Evolutionary conservation across 2,888 invertebrate genomes (phyloP).

Genomic region (Heliconius sara): DNA sequence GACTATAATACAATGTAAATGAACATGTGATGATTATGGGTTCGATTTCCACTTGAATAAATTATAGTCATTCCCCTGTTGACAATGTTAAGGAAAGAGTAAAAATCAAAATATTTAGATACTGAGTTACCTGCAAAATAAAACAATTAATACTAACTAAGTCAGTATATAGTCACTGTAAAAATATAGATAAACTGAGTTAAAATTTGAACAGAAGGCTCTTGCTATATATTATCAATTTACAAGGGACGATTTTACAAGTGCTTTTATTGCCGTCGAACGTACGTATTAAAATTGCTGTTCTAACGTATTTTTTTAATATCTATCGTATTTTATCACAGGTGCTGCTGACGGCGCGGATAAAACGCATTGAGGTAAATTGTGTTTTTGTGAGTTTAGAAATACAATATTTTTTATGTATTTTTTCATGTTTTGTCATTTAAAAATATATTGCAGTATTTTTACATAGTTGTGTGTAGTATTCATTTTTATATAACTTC

Average conservation of each 20-base stretch:
- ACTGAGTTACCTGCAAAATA: neutral
- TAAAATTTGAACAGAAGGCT: neutral
- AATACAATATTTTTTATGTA: neutral
- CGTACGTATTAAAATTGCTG: conserved; percentile 15
- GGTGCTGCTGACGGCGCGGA: conserved; percentile 26
- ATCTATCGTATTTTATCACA: conserved; percentile 32
- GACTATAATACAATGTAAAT: too few relatives aligned
- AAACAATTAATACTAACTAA: too few relatives aligned
- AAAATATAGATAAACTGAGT: neutral
- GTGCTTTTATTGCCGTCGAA: conserved; percentile 13
- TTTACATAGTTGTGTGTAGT: neutral
- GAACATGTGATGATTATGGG: too few relatives aligned
- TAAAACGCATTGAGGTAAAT: conserved; percentile 15
- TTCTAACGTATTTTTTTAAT: conserved; percentile 30
- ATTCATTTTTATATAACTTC: too few relatives aligned
- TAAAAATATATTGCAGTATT: neutral
- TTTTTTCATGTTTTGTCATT: neutral
- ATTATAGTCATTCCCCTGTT: too few relatives aligned
- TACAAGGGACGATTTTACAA: conserved; percentile 12
- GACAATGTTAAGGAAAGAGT: too few relatives aligned
- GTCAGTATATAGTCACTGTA: neutral
- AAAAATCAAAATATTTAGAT: neutral
- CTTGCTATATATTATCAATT: neutral
- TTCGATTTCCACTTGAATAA: too few relatives aligned
- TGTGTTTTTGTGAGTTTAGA: conserved; percentile 16